Percentiles rank a stretch among this genome's conserved stretches.
Evolutionary conservation across 2,888 invertebrate genomes (phyloP).

Genomic region (Cantharis flavilabris): DNA sequence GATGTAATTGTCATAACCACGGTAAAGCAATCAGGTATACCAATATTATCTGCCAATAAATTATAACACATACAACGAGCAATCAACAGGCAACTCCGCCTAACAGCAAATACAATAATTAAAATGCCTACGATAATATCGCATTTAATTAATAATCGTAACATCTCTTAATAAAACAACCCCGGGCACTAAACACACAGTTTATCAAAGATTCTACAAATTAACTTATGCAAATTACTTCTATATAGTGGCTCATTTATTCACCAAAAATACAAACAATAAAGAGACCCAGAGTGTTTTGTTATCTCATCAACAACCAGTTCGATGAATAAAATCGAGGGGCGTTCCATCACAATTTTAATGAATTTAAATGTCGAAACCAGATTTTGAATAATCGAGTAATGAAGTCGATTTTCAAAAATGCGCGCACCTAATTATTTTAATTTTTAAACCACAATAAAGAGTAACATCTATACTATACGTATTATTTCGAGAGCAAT

Average conservation of each 20-base stretch:
- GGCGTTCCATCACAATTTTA: not conserved
- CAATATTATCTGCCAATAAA: conserved; percentile 21
- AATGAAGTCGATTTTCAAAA: not conserved
- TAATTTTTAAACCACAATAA: not conserved
- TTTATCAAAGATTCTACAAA: not conserved
- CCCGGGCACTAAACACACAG: not conserved
- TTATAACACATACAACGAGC: conserved; percentile 18
- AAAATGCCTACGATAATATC: conserved; percentile 16
- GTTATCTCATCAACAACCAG: not conserved
- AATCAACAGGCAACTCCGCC: conserved; percentile 27
- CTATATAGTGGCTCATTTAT: not conserved
- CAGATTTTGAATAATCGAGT: not conserved
- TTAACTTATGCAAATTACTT: conserved; percentile 6
- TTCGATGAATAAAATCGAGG: not conserved
- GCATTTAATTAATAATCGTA: conserved; percentile 18
- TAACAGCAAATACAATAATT: conserved; percentile 18
- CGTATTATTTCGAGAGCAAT: not conserved
- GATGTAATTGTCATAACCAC: conserved; percentile 23
- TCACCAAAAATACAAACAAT: conserved; percentile 1
- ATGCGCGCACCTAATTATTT: not conserved
- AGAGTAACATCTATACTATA: not conserved
- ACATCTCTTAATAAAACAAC: conserved; percentile 8
- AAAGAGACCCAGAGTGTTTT: not conserved
- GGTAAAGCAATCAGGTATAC: conserved; percentile 20
- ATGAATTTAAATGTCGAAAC: not conserved